phyloP scores from a whole-genome alignment of 2,113 vertebrate species.

The Heptranchias perlo region DNA sequence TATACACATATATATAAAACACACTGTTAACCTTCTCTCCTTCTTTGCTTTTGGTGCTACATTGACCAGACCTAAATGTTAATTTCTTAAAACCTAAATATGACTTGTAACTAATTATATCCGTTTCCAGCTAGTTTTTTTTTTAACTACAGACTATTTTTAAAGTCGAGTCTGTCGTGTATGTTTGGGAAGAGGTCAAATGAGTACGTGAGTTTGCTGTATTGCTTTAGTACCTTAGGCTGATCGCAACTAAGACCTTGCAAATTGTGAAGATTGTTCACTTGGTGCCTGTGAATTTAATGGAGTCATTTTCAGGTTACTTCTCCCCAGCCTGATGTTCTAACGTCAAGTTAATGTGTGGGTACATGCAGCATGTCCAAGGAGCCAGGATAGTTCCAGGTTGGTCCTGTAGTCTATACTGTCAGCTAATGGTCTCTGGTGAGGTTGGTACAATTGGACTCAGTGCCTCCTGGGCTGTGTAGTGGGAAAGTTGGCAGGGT shows the following conservation, averaged over 20 bases:
- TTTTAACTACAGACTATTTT: not conserved
- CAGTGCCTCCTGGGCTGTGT: not conserved
- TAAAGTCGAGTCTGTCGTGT: not conserved
- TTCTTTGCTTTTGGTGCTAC: not conserved
- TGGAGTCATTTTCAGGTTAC: not conserved
- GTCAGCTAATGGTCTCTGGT: not conserved
- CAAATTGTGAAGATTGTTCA: not conserved
- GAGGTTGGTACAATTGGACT: not conserved
- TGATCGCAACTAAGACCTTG: not conserved
- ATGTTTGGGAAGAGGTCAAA: not conserved
- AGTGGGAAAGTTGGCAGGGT: not conserved
- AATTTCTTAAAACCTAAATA: not conserved
- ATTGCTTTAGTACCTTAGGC: no score
- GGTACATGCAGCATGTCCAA: not conserved
- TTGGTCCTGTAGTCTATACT: not conserved
- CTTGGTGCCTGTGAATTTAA: not conserved
- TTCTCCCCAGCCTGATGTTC: not conserved
- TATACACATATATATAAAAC: not conserved
- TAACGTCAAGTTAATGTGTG: not conserved
- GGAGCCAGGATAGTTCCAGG: not conserved
- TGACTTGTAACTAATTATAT: slow-evolving; percentile 9
- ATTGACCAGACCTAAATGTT: not conserved
- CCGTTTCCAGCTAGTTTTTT: not conserved
- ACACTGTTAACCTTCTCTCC: not conserved
- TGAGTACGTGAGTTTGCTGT: not conserved